Evolutionary conservation across 2,888 invertebrate genomes (phyloP), one percentile per base, ranked within the genome.

Genomic region (Cataglyphis cursor): DNA sequence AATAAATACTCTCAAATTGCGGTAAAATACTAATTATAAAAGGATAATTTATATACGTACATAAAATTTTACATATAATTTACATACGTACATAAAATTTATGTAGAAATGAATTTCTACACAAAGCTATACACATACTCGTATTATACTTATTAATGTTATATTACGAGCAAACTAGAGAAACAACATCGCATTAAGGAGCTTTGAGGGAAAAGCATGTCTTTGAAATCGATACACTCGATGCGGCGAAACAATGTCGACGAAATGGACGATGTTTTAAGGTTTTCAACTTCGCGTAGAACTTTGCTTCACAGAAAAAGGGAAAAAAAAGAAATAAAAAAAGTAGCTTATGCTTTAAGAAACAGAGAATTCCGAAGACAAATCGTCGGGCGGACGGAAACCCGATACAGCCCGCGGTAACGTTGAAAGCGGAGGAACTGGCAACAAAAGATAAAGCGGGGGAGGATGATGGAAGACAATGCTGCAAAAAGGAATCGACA

Each of bases 261-360:
- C 78, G 78, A 80, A 70, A 76, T 76, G 76, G 76, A 76, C 78
- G 78, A 59, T 73, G 44, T 80, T 80, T 80, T 80, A 73, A 80
- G 78, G 73, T 78, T 78, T 78, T 78, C 78, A 57, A 78, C 78
- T 78, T 78, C 73, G 78, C 78, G 57, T 78, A 57, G 78, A 78
- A 78, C 78, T 78, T 76, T 72, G 78, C 78, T 72, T 72, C 44
- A 18, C 9, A 28, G 41, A 31, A 35, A 59, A 59, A 59, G 35
- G 24, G 59, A 59, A 54, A 64, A 57, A 73, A 59, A 24, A 10
- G 21, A 78, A 72, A 31, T 59, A 78, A 78, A 48, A 10, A 51
- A 80, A 80, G 78, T 80, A 80, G 73, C 78, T 80, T 80, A 80
- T 80, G 78, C 78, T 73, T 80, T 80, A 73, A 80, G 78, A 80